phyloP scores from a whole-genome alignment of 2,888 invertebrate genomes.

The Orthonychiurus folsomi region DNA sequence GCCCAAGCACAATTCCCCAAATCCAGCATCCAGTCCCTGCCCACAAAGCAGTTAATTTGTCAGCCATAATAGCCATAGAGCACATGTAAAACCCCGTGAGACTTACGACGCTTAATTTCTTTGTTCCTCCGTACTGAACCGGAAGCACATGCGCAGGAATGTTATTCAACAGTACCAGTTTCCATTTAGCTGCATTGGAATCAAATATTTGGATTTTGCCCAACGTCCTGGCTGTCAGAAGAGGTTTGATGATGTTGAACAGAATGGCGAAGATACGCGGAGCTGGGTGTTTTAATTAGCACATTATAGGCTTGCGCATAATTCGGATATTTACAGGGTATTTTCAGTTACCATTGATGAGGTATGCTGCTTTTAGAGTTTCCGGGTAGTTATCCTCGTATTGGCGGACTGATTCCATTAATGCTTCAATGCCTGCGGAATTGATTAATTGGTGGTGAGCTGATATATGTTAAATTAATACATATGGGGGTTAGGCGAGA shows the following conservation, averaged over 20 bases:
- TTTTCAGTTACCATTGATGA: slow-evolving; percentile 7
- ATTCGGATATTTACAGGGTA: background rate
- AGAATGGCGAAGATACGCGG: slow-evolving; percentile 20
- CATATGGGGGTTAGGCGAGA: slow-evolving; percentile 1
- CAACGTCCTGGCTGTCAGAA: slow-evolving; percentile 17
- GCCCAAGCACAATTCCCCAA: too few species aligned
- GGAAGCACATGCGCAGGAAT: slow-evolving; percentile 15
- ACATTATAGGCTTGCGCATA: background rate
- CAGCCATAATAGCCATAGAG: background rate
- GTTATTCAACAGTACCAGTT: slow-evolving; percentile 13
- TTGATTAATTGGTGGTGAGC: too few species aligned
- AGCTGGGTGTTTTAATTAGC: slow-evolving; percentile 6
- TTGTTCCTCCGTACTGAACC: slow-evolving; percentile 15
- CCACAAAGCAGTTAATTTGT: background rate
- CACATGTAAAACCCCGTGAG: background rate
- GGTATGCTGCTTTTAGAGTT: background rate
- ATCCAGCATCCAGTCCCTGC: too few species aligned
- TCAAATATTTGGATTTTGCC: slow-evolving; percentile 16
- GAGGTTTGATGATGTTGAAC: slow-evolving; percentile 17
- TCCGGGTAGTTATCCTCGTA: slow-evolving; percentile 7
- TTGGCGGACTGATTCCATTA: background rate
- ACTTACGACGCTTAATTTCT: background rate
- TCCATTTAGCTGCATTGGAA: slow-evolving; percentile 12
- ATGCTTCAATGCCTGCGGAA: background rate
- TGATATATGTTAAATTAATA: background rate